phyloP scores from a whole-genome alignment of 1,140 invertebrate species.

The Paraescarpia echinospica region DNA sequence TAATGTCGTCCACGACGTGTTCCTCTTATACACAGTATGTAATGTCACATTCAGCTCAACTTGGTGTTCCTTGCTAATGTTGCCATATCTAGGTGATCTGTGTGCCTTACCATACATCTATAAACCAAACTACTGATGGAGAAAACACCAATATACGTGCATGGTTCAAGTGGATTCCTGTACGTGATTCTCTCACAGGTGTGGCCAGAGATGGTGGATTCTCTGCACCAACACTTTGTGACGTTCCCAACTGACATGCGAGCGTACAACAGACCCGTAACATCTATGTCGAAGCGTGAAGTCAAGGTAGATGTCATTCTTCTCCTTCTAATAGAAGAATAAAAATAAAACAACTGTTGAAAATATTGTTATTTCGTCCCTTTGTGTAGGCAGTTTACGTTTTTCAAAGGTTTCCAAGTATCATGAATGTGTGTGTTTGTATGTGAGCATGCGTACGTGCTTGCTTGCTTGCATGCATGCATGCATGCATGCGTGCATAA shows the following conservation, averaged over 20 bases:
- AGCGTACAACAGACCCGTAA: constrained; percentile 48
- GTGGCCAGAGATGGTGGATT: constrained; percentile 43
- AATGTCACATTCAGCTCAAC: no score
- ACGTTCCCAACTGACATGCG: constrained; percentile 53
- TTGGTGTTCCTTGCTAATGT: not conserved
- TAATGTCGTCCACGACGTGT: no score
- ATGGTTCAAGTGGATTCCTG: not conserved
- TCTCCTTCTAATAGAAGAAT: not conserved
- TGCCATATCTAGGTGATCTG: not conserved
- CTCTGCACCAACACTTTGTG: constrained; percentile 49
- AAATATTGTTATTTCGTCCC: no score
- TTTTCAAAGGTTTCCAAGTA: no score
- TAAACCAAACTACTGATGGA: not conserved
- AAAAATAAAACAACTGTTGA: no score
- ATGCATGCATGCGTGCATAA: no score
- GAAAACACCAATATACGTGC: not conserved
- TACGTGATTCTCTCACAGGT: constrained; percentile 29
- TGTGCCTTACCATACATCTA: no score
- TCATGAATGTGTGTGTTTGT: no score
- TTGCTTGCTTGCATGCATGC: no score
- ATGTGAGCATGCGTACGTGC: no score
- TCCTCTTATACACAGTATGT: no score
- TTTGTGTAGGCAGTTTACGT: no score
- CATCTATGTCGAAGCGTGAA: constrained; percentile 45
- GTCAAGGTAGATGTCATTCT: constrained; percentile 41